Evolutionary conservation across 2,888 invertebrate genomes (phyloP), one percentile per base, ranked within the genome.

Genomic region (Nasonovia ribisnigri): DNA sequence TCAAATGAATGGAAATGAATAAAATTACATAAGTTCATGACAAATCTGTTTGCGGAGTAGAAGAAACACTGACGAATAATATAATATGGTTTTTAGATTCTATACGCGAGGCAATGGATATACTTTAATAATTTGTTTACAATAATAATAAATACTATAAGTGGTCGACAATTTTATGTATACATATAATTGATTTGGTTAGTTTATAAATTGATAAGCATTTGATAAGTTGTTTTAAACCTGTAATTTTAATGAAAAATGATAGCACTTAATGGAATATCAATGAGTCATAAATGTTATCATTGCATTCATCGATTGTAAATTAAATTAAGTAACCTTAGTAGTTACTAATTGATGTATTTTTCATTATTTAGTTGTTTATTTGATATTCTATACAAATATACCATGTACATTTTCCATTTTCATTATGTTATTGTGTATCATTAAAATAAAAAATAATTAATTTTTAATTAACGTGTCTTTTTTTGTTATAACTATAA

Each of bases 401-500:
- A 67, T n/a, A 67, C n/a, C 6, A 6, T 8, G n/a, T n/a, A 13
- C 67, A 67, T n/a, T 67, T 8, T n/a, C 13, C 13, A n/a, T n/a
- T 67, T 67, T 67, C 13, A 67, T 67, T 67, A 1, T 67, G 3
- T 67, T 13, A 4, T 60, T 60, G 60, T n/a, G 13, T 67, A n/a
- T 67, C n/a, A 67, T 67, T 67, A 67, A 67, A 67, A 67, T 67
- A 67, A 67, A 67, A 67, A 67, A 67, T 67, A 67, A 67, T n/a
- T 67, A 13, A 13, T 67, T 67, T 67, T n/a, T 3, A 67, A 13
- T 67, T n/a, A n/a, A 67, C 67, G 67, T 67, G 13, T n/a, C n/a
- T n/a, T 67, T 60, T 60, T 60, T 60, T 60, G 8, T 29, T 57
- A 60, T 29, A n/a, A 3, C 46, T 46, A 10, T 0, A n/a, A 13